phyloP scores from a whole-genome alignment of 2,888 invertebrate species.

The Monoplex corrugatus region DNA sequence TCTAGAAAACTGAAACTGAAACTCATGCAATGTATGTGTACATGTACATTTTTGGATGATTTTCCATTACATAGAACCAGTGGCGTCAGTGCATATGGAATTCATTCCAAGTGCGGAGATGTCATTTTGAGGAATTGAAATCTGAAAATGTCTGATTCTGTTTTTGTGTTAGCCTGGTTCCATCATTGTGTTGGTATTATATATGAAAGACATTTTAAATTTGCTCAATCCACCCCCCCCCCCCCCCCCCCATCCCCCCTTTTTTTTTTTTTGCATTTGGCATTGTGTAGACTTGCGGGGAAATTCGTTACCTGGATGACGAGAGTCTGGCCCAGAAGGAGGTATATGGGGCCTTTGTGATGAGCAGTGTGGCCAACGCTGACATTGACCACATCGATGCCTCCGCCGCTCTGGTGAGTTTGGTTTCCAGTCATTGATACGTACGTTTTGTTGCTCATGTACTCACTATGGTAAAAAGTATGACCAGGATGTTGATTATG shows the following conservation, averaged over 20 bases:
- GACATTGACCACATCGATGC: slow-evolving; percentile 86
- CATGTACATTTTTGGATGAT: too few species aligned
- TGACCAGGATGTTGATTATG: too few species aligned
- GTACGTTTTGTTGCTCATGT: too few species aligned
- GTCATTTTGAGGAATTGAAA: too few species aligned
- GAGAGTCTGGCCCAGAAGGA: slow-evolving; percentile 84
- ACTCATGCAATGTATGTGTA: too few species aligned
- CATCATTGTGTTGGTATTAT: background rate
- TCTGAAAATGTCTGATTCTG: background rate
- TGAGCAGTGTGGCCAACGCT: slow-evolving; percentile 85
- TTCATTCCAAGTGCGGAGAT: too few species aligned
- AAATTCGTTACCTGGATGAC: slow-evolving; percentile 90
- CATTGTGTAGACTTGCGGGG: slow-evolving; percentile 84
- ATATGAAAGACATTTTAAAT: too few species aligned
- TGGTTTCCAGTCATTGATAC: too few species aligned
- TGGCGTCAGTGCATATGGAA: too few species aligned
- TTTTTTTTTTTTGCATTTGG: background rate
- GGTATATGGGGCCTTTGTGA: slow-evolving; percentile 88
- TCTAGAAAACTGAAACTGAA: too few species aligned
- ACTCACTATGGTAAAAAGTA: too few species aligned
- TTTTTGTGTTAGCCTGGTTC: slow-evolving; percentile 17
- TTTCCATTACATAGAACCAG: too few species aligned
- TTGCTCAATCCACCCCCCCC: background rate
- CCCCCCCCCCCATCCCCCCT: background rate
- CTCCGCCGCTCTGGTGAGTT: slow-evolving; percentile 86